Conservation (phyloP, 2,113 vertebrate genomes). For the Seriola dumerili region DNA sequence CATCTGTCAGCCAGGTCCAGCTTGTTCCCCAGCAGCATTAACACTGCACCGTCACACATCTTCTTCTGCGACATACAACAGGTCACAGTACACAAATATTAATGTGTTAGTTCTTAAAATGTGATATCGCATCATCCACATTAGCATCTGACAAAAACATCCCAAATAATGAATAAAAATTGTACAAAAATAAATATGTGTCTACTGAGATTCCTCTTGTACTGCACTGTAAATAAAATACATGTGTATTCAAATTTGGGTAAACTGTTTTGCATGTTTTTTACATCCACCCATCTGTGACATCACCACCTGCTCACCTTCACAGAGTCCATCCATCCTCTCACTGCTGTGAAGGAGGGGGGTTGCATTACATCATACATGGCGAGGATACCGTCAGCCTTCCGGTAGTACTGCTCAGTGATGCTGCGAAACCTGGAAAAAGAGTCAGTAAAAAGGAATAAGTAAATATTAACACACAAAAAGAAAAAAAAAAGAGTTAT, state of each 20-base stretch:
- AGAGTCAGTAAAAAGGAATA: not conserved
- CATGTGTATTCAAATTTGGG: conserved; percentile 47
- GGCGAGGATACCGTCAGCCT: conserved; percentile 85
- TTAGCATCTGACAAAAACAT: not conserved
- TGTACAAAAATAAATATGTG: not conserved
- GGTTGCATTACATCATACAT: conserved; percentile 86
- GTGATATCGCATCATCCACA: not conserved
- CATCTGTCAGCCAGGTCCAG: conserved; percentile 72
- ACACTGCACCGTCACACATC: conserved; percentile 81
- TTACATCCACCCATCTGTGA: not conserved
- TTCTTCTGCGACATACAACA: conserved; percentile 78
- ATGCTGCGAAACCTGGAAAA: conserved; percentile 86
- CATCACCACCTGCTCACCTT: conserved; percentile 79
- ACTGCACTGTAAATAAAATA: not conserved
- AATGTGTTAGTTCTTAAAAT: not conserved
- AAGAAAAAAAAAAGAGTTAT: not conserved
- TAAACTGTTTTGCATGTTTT: conserved; percentile 52
- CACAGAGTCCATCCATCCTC: conserved; percentile 86
- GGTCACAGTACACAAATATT: not conserved
- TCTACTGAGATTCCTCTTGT: not conserved
- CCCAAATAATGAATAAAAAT: not conserved
- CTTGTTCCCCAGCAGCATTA: conserved; percentile 90
- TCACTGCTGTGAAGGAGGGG: conserved; percentile 81
- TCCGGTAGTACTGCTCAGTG: conserved; percentile 89
- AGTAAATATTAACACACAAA: not conserved